A percentile compares a stretch with the other conserved stretches of the same genome.
These are phyloP conservation scores for Pteropus alecto DNA, from an alignment of 2,113 vertebrate genomes.

Conservation along the genomic window DNA sequence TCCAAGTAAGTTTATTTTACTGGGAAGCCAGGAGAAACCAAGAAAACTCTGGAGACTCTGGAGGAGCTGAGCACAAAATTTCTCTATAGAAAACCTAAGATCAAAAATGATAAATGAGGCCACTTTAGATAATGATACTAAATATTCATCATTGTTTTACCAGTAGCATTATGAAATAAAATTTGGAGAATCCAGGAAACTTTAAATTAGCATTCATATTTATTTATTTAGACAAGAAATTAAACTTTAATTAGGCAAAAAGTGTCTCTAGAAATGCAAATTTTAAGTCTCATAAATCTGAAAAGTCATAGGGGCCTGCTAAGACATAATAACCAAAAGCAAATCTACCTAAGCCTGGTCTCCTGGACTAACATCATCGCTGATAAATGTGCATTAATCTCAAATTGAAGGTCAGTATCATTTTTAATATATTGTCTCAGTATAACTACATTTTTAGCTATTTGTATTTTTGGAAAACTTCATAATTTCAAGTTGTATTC, in stretches of 20 bases:
- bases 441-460: slow-evolving; percentile 9
- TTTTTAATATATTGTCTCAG: slow-evolving; percentile 18
- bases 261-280: not conserved
- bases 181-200: not conserved
- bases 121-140: not conserved
- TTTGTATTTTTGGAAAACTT: not conserved
- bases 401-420: not conserved
- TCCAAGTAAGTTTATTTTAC: not conserved
- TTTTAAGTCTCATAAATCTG: not conserved
- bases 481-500: slow-evolving; percentile 32
- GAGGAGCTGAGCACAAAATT: not conserved
- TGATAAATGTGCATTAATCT: not conserved
- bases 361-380: not conserved
- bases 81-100: not conserved
- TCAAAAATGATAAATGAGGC: not conserved
- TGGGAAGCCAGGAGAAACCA: not conserved
- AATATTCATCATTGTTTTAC: not conserved
- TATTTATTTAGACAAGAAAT: not conserved
- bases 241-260: not conserved
- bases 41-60: not conserved
- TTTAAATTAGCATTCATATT: not conserved
- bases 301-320: not conserved
- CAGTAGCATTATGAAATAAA: not conserved
- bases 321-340: not conserved
- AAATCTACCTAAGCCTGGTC: not conserved